phyloP scores from a whole-genome alignment of 2,888 invertebrate genomes.

The Shargacucullia verbasci region DNA sequence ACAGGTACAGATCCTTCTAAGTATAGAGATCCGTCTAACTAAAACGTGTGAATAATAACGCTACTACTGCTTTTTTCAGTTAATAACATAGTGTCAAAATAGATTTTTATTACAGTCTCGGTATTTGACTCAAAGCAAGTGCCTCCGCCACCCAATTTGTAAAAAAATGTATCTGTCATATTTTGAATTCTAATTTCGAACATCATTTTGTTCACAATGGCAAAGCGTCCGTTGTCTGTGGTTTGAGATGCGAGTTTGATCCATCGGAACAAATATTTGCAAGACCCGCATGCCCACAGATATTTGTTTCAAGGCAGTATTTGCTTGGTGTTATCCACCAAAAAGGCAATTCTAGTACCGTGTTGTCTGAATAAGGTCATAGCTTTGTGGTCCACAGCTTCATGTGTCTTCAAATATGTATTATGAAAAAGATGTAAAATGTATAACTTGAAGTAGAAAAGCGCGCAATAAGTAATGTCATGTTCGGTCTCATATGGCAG shows the following conservation, averaged over 20 bases:
- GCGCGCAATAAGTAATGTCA: constrained; percentile 42
- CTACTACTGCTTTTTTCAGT: too few species aligned
- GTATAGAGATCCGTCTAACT: too few species aligned
- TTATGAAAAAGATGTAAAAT: constrained; percentile 36
- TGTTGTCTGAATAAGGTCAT: constrained; percentile 5
- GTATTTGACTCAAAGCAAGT: too few species aligned
- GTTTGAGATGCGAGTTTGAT: constrained; percentile 3
- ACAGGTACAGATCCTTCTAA: too few species aligned
- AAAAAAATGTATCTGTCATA: too few species aligned
- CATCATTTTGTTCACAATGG: too few species aligned
- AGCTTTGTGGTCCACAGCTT: constrained; percentile 22
- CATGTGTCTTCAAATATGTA: constrained; percentile 31
- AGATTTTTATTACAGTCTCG: too few species aligned
- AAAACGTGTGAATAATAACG: too few species aligned
- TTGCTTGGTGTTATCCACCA: constrained; percentile 16
- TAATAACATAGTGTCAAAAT: too few species aligned
- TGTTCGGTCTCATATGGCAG: constrained; percentile 50
- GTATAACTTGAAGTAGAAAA: constrained; percentile 33
- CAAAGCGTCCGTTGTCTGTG: neutral
- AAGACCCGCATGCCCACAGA: constrained; percentile 11
- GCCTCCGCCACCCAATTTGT: too few species aligned
- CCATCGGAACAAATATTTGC: constrained; percentile 29
- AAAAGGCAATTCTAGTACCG: constrained; percentile 18
- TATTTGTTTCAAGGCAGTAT: constrained; percentile 30
- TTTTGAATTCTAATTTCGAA: too few species aligned